Conservation (phyloP, 2,113 vertebrate genomes). For the Prunella fulvescens region DNA sequence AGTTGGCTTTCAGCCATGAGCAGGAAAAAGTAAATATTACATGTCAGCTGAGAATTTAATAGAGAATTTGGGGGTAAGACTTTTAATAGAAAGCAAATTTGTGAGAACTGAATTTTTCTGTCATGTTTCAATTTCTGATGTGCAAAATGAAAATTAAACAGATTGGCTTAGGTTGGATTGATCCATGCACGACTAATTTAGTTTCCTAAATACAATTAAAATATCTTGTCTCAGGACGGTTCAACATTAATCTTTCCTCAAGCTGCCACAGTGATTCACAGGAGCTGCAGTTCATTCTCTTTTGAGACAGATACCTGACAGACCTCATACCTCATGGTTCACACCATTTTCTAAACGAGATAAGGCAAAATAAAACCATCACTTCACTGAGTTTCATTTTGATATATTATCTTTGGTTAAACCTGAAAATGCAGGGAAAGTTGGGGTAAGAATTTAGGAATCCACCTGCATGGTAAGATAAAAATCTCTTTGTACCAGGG, state of each 20-base stretch:
- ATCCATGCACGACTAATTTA: slow-evolving; percentile 32
- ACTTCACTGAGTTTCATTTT: neutral
- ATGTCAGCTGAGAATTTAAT: neutral
- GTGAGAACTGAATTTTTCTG: neutral
- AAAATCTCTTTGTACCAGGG: neutral
- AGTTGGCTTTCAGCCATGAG: neutral
- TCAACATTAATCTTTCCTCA: slow-evolving; percentile 38
- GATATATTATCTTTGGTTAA: neutral
- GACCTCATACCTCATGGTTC: neutral
- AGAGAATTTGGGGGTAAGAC: neutral
- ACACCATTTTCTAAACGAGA: neutral
- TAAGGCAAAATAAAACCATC: neutral
- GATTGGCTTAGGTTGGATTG: neutral
- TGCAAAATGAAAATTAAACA: neutral
- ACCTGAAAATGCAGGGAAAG: neutral
- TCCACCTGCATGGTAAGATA: neutral
- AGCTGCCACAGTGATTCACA: neutral
- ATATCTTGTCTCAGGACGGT: slow-evolving; percentile 25
- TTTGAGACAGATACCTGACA: neutral
- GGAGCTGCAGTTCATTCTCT: neutral
- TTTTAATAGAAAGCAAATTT: neutral
- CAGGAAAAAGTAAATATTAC: neutral
- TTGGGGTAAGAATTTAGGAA: neutral
- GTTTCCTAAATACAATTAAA: slow-evolving; percentile 51
- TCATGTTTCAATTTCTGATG: neutral